Base-by-base conservation (phyloP, 2,888 invertebrate genomes). In the Neoitamus cyanurus region DNA sequence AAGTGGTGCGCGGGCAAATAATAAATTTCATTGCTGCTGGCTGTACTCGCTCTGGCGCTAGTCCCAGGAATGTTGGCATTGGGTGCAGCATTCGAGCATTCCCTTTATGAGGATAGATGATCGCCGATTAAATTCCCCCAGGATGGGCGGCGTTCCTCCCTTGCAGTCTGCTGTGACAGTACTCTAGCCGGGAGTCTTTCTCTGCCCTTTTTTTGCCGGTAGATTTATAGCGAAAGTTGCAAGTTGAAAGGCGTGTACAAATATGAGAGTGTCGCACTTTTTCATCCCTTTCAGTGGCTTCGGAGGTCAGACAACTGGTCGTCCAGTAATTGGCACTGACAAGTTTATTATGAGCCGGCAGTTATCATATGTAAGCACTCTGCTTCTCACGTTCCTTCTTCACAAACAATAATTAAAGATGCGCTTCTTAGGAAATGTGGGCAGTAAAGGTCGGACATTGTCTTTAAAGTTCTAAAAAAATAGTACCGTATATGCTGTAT, bases 21-120 rank as follows among this genome's bases (percentile, higher is more conserved):
- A 58, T 20, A 58, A 58, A 58, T 20, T 58, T 58, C 20, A 58
- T 11, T 37, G 2, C 37, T 37, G 37, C 31, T 58, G 25, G 15
- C 15, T 37, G 37, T 3, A 11, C 37, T 2, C 7, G 13, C 9
- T 37, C 37, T 37, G 6, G 4, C 5, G 5, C 25, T 25, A 34
- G 34, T 34, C 34, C 34, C 20, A 20, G 58, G 58, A 3, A 15
- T 58, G 9, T 20, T 58, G 9, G 58, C 7, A 34, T 25, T 9
- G 58, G 58, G 11, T 58, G 58, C 58, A 58, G 25, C 58, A 58
- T 25, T 9, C 15, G 58, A 58, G 25, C 6, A 15, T 7, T 58
- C 58, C 58, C 58, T 58, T 58, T 58, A 58, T 58, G 58, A 58
- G 58, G 58, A 58, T 58, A 58, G 58, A 58, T 58, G 58, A 58